These are phyloP conservation scores for Saguinus midas DNA, from an alignment of 2,113 vertebrate species.

Conservation along the genomic window DNA sequence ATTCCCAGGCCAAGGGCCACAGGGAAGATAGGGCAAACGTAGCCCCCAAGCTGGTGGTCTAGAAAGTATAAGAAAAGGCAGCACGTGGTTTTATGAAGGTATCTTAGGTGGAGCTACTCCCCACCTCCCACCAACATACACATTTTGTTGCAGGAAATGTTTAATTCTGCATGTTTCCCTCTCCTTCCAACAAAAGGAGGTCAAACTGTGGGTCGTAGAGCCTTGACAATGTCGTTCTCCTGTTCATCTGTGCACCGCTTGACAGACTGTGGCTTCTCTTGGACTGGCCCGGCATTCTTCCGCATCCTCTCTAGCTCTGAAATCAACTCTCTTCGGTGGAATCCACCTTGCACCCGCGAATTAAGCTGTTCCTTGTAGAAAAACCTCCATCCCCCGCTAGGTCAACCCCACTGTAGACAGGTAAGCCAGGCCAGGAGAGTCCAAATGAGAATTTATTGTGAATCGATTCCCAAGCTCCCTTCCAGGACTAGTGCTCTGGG, in stretches of 20 bases:
- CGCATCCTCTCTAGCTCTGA: not conserved
- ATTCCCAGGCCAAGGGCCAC: not conserved
- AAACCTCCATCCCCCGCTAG: not conserved
- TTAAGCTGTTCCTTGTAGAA: not conserved
- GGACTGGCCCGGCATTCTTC: not conserved
- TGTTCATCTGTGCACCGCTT: not conserved
- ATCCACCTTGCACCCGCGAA: constrained; percentile 30
- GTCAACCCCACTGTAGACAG: not conserved
- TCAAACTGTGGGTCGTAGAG: not conserved
- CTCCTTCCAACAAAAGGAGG: constrained; percentile 57
- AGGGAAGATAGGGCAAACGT: not conserved
- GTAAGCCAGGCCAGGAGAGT: constrained; percentile 5
- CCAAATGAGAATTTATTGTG: constrained; percentile 55
- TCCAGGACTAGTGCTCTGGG: not conserved
- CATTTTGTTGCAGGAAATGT: constrained; percentile 48
- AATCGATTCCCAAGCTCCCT: constrained; percentile 38
- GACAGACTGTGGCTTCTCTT: constrained; percentile 14
- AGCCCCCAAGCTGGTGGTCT: not conserved
- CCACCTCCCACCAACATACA: not conserved
- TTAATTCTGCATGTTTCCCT: constrained; percentile 59
- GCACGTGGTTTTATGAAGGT: not conserved
- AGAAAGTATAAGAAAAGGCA: not conserved
- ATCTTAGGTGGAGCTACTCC: not conserved
- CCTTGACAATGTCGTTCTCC: not conserved
- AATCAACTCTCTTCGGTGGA: not conserved